A percentile compares a stretch with the other conserved stretches of the same genome.
These are phyloP conservation scores for Thyatira batis DNA, from an alignment of 2,888 invertebrate genomes.

Conservation along the genomic window DNA sequence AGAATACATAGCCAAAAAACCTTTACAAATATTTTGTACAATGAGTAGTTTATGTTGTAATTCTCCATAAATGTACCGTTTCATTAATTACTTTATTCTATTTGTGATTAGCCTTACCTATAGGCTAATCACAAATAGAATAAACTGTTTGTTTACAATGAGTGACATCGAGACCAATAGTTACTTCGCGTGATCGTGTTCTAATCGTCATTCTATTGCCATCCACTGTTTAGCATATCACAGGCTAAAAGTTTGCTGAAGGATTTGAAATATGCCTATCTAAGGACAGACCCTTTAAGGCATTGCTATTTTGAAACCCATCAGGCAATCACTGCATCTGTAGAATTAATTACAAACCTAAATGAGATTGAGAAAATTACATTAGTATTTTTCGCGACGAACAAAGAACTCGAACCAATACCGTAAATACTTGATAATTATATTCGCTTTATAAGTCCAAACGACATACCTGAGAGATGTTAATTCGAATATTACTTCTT, in stretches of 20 bases:
- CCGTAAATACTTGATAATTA: not conserved
- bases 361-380: not conserved
- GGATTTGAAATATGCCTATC: not conserved
- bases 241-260: not conserved
- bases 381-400: not conserved
- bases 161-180: not conserved
- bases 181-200: not conserved
- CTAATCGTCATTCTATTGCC: not conserved
- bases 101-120: not conserved
- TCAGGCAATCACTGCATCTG: not conserved
- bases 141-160: not conserved
- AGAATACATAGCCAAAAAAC: no score
- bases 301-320: not conserved
- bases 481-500: not conserved
- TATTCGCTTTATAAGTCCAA: not conserved
- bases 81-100: no score
- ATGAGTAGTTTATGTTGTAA: no score
- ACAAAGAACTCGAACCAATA: not conserved
- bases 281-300: not conserved
- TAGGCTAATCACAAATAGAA: no score
- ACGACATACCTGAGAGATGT: conserved; percentile 1
- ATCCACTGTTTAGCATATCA: not conserved
- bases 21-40: no score
- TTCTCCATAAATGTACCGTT: no score
- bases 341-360: not conserved